phyloP scores from a whole-genome alignment of 2,888 invertebrate species.

The Sycophila texana region DNA sequence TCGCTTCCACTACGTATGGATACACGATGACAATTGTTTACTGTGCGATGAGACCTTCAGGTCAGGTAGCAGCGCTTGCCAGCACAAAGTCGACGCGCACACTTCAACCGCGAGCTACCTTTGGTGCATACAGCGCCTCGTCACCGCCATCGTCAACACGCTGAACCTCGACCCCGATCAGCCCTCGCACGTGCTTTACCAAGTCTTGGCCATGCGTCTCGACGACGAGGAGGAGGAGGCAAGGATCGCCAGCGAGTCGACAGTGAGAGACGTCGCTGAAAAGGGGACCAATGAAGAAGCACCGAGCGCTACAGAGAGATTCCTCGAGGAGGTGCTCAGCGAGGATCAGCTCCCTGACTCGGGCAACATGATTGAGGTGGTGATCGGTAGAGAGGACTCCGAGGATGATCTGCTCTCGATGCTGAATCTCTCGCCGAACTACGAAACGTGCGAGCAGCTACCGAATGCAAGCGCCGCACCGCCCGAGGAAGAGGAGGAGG shows the following conservation, averaged over 20 bases:
- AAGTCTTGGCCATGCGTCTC: slow-evolving; percentile 35
- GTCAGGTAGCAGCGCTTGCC: slow-evolving; percentile 58
- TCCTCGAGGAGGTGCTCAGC: slow-evolving; percentile 52
- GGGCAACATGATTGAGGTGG: slow-evolving; percentile 56
- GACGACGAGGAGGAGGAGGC: slow-evolving; percentile 36
- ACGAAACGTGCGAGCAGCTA: slow-evolving; percentile 67
- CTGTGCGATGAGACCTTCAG: slow-evolving; percentile 63
- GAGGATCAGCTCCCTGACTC: slow-evolving; percentile 56
- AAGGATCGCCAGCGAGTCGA: neutral
- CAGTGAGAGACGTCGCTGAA: neutral
- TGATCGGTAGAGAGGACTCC: slow-evolving; percentile 55
- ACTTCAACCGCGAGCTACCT: slow-evolving; percentile 62
- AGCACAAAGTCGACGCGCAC: slow-evolving; percentile 62
- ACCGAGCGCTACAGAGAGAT: slow-evolving; percentile 17
- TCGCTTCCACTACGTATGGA: slow-evolving; percentile 60
- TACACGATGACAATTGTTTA: slow-evolving; percentile 63
- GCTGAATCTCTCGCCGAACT: slow-evolving; percentile 56
- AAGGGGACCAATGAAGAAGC: slow-evolving; percentile 18
- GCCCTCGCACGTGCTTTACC: slow-evolving; percentile 45
- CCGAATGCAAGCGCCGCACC: slow-evolving; percentile 76
- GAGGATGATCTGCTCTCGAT: slow-evolving; percentile 54
- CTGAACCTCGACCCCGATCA: slow-evolving; percentile 45
- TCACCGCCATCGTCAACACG: slow-evolving; percentile 54
- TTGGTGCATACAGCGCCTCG: slow-evolving; percentile 62
- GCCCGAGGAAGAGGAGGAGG: slow-evolving; percentile 70